A percentile compares a stretch with the other conserved stretches of the same genome.
Evolutionary conservation across 2,797 vertebrate species (phyloP).

Genomic region (Chanos chanos): DNA sequence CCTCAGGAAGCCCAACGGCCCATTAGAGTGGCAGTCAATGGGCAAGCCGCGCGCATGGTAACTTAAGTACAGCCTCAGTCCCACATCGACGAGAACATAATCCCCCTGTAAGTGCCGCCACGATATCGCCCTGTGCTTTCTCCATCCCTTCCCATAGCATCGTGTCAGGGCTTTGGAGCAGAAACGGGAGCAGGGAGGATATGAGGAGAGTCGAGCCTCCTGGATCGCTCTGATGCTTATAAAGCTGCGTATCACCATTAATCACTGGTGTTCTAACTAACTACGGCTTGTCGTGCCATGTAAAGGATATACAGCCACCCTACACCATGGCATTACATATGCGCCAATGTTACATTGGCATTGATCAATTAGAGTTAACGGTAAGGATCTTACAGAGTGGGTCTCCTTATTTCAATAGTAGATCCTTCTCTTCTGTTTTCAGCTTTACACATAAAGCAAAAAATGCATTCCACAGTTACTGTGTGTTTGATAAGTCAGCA

Average conservation of each 20-base stretch:
- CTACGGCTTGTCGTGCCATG: slow-evolving; percentile 29
- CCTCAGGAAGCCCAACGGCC: slow-evolving; percentile 78
- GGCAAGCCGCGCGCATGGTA: slow-evolving; percentile 75
- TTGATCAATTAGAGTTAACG: slow-evolving; percentile 13
- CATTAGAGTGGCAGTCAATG: slow-evolving; percentile 80
- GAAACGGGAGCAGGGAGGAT: slow-evolving; percentile 12
- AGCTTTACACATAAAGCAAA: too few relatives aligned
- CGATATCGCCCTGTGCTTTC: slow-evolving; percentile 49
- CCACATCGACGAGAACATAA: slow-evolving; percentile 75
- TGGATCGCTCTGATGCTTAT: slow-evolving; percentile 12
- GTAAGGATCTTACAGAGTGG: slow-evolving; percentile 11
- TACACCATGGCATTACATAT: slow-evolving; percentile 35
- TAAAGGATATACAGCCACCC: slow-evolving; percentile 30
- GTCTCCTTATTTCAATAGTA: slow-evolving; percentile 5
- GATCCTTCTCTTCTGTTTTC: too few relatives aligned
- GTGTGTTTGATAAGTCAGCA: too few relatives aligned
- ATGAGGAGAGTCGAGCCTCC: slow-evolving; percentile 29
- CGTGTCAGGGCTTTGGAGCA: slow-evolving; percentile 26
- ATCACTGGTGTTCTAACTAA: slow-evolving; percentile 29
- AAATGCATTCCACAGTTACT: too few relatives aligned
- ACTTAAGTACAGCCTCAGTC: slow-evolving; percentile 71
- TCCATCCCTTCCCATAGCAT: slow-evolving; percentile 45
- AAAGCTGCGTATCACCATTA: slow-evolving; percentile 22
- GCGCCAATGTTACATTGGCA: background rate
- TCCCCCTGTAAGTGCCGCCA: slow-evolving; percentile 62